Evolutionary conservation across 2,888 invertebrate species (phyloP).

Genomic region (Epinotia bilunana): DNA sequence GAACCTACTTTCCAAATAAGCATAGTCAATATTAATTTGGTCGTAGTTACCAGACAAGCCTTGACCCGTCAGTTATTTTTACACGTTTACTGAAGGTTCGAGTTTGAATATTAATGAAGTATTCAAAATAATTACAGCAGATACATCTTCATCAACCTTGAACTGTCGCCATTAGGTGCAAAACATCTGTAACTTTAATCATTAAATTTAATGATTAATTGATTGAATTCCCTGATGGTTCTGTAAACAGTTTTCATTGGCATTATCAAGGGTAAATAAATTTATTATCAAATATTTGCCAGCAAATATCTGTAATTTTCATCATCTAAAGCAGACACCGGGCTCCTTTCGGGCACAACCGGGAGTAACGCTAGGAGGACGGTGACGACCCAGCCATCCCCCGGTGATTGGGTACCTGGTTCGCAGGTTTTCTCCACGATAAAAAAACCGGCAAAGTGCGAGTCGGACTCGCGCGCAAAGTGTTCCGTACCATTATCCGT

Average conservation of each 20-base stretch:
- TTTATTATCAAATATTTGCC: background rate
- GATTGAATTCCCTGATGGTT: constrained; percentile 13
- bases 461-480: too few species aligned
- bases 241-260: background rate
- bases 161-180: constrained; percentile 30
- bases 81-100: background rate
- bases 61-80: constrained; percentile 3
- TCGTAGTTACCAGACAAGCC: background rate
- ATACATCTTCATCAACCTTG: constrained; percentile 31
- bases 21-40: too few species aligned
- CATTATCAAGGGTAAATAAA: background rate
- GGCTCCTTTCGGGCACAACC: too few species aligned
- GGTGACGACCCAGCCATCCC: too few species aligned
- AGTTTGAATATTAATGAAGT: constrained; percentile 16
- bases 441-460: too few species aligned
- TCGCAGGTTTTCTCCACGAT: too few species aligned
- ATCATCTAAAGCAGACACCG: too few species aligned
- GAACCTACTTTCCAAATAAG: too few species aligned
- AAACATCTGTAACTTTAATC: constrained; percentile 36
- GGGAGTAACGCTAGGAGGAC: too few species aligned
- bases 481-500: too few species aligned
- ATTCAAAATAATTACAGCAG: background rate
- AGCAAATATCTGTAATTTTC: too few species aligned
- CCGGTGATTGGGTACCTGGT: too few species aligned
- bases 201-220: constrained; percentile 32